Percentiles rank a stretch among this genome's conserved stretches.
Evolutionary conservation across 2,113 vertebrate genomes (phyloP).

Genomic region (Amblyornis subalaris): DNA sequence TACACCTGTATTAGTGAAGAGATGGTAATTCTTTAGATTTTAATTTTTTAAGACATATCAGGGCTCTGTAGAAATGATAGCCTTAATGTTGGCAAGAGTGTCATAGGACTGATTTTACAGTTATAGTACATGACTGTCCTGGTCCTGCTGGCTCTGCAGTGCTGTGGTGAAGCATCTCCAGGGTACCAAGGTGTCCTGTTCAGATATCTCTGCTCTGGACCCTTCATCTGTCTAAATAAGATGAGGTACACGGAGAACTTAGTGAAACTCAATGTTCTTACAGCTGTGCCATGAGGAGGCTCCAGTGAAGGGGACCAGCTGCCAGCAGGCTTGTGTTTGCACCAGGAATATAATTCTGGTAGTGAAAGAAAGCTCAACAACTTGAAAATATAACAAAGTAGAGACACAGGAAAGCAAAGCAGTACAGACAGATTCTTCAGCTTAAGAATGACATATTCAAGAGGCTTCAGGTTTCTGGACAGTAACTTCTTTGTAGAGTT

Average conservation of each 20-base stretch:
- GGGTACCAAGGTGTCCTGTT: not conserved
- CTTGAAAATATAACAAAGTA: not conserved
- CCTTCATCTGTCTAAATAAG: not conserved
- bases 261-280: not conserved
- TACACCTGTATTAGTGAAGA: not conserved
- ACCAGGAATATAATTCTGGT: not conserved
- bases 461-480: not conserved
- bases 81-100: not conserved
- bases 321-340: not conserved
- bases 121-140: fast-evolving
- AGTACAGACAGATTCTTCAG: not conserved
- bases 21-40: not conserved
- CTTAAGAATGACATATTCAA: not conserved
- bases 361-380: not conserved
- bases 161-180: not conserved
- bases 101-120: not conserved
- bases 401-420: not conserved
- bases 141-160: not conserved
- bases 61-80: not conserved
- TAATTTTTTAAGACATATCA: not conserved
- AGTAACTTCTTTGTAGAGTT: not conserved
- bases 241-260: not conserved
- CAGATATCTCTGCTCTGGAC: not conserved
- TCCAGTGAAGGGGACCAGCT: not conserved
- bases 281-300: not conserved